These are phyloP conservation scores for Percina caprodes DNA, from an alignment of 2,113 vertebrate genomes.

Conservation along the genomic window DNA sequence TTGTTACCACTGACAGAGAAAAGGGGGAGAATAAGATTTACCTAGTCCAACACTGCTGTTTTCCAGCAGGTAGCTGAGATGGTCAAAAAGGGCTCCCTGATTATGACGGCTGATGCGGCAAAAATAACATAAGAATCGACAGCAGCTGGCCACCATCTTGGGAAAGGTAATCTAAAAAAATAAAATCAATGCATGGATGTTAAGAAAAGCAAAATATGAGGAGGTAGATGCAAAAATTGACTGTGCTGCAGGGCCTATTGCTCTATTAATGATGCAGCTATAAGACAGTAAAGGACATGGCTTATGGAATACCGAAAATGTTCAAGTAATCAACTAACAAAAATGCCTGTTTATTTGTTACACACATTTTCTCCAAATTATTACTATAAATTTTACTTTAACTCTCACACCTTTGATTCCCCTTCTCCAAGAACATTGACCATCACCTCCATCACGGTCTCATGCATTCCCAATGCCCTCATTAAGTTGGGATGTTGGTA, in stretches of 20 bases:
- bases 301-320: neutral
- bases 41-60: constrained; percentile 96
- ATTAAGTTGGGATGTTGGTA: constrained; percentile 98
- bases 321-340: neutral
- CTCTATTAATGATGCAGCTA: neutral
- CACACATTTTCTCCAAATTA: neutral
- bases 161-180: constrained; percentile 89
- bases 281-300: neutral
- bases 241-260: neutral
- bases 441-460: constrained; percentile 99
- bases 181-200: neutral
- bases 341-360: neutral
- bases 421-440: constrained; percentile 95
- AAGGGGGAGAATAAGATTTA: constrained; percentile 67
- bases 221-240: neutral
- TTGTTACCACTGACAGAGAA: neutral
- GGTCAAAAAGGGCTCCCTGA: constrained; percentile 97
- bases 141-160: constrained; percentile 98
- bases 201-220: neutral
- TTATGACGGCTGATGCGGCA: constrained; percentile 97
- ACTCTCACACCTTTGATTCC: constrained; percentile 92
- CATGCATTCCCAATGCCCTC: constrained; percentile 96
- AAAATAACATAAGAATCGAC: constrained; percentile 97
- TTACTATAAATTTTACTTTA: neutral
- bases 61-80: constrained; percentile 95